These are phyloP conservation scores for Hypocryptadius cinnamomeus DNA, from an alignment of 2,113 vertebrate genomes.

Conservation along the genomic window DNA sequence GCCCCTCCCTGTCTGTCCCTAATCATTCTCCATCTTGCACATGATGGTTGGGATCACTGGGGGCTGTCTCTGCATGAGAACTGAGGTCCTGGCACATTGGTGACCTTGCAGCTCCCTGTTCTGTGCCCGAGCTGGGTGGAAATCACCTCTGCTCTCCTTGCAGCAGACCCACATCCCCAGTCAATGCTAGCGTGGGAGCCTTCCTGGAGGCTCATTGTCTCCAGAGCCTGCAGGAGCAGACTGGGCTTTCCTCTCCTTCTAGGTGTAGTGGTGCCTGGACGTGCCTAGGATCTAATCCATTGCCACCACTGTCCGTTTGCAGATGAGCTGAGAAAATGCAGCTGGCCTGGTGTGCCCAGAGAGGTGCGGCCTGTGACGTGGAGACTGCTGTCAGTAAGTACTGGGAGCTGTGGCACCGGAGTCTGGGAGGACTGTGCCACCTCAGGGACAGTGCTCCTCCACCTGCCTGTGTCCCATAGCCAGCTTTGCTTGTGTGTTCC, in stretches of 20 bases:
- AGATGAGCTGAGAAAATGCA: constrained; percentile 96
- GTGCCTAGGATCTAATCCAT: constrained; percentile 61
- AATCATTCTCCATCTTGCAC: background rate
- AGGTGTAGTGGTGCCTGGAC: constrained; percentile 58
- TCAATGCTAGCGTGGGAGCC: background rate
- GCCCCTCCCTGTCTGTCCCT: background rate
- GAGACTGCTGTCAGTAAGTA: constrained; percentile 91
- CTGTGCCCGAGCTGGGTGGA: background rate
- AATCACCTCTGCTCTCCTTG: background rate
- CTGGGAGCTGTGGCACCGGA: background rate
- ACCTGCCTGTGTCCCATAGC: background rate
- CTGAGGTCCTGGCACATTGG: background rate
- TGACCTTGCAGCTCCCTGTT: background rate
- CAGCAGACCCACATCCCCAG: background rate
- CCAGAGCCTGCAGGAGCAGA: constrained; percentile 57
- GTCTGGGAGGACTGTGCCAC: background rate
- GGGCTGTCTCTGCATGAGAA: background rate
- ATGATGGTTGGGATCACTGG: background rate
- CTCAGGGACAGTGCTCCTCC: background rate
- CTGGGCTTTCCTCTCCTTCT: constrained; percentile 65
- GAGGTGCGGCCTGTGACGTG: constrained; percentile 94
- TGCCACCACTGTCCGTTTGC: constrained; percentile 65
- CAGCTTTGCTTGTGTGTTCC: background rate
- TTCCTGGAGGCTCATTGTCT: constrained; percentile 33
- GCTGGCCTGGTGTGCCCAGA: constrained; percentile 95